Base-by-base conservation (phyloP, 2,113 vertebrate species). In the Pholis gunnellus region DNA sequence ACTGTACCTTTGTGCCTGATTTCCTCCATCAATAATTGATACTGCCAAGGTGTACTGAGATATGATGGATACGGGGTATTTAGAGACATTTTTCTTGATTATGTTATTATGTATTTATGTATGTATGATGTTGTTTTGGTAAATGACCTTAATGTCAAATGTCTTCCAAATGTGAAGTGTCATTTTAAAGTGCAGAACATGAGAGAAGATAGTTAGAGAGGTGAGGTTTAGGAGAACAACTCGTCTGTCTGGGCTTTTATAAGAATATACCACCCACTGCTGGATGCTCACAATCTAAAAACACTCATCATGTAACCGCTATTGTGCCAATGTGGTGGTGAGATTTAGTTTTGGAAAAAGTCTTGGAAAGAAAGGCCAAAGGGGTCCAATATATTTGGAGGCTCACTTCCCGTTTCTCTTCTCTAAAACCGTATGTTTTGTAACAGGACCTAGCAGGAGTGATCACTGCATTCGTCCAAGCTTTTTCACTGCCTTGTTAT, bases 201-300 rank as follows among this genome's bases (percentile, higher is more conserved):
- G 25, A 77, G 13, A 71, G 15, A 27, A 44, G 61, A 31, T 27
- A n/a, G 29, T 79, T 77, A 69, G 15, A 68, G 57, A 68, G 48
- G 5, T 14, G 11, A 52, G 6, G 36, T 2, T 36, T 36, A 36
- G 69, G 22, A 31, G 59, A 75, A 64, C 36, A 71, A 48, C 61
- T 60, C 84, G 50, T 79, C 64, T 70, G 20, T 70, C 73, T 83
- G 61, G 63, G 77, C 34, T 73, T 75, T 85, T 61, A 65, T 20
- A 87, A 80, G 34, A 69, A 74, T 10, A 10, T 11, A 78, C 64
- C 73, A 72, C 71, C 75, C 54, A 75, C 78, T 64, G 70, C 60
- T 72, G 52, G 66, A 84, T 70, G 40, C 54, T 79, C 71, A 81
- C 25, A 27, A 60, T 72, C 63, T 61, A 68, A 48, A 84, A 60